These are phyloP conservation scores for Euphonia xanthogaster DNA, from an alignment of 2,797 vertebrate genomes.

Conservation along the genomic window DNA sequence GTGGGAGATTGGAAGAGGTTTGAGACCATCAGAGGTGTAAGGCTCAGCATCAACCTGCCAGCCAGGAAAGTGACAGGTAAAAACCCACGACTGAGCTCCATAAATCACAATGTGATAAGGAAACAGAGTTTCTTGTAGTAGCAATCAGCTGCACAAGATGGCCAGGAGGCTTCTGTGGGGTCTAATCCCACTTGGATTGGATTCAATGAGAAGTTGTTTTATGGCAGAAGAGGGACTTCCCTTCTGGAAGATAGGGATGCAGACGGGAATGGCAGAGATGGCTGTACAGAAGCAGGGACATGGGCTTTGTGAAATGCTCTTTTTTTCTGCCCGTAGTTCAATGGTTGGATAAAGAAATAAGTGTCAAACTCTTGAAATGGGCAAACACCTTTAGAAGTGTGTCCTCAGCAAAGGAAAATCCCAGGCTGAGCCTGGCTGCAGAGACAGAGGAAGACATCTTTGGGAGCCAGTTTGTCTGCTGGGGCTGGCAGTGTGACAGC, in stretches of 20 bases:
- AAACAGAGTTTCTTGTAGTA: not conserved
- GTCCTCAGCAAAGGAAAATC: not conserved
- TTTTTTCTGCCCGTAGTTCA: not conserved
- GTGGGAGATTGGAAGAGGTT: constrained; percentile 42
- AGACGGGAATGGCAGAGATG: not conserved
- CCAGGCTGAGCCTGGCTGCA: not conserved
- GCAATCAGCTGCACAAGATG: not conserved
- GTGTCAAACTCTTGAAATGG: not conserved
- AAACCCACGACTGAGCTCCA: not conserved
- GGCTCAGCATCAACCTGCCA: not conserved
- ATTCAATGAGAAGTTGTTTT: not conserved
- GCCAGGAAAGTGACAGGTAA: not conserved
- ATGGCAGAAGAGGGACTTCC: not conserved
- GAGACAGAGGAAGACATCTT: not conserved
- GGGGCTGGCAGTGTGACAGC: not conserved
- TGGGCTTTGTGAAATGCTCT: not conserved
- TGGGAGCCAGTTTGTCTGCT: constrained; percentile 13
- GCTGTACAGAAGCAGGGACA: not conserved
- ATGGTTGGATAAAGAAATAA: not conserved
- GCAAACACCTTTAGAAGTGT: not conserved
- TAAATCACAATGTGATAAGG: not conserved
- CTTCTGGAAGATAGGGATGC: not conserved
- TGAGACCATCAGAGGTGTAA: constrained; percentile 39
- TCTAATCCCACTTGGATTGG: not conserved
- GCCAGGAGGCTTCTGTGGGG: not conserved